These are phyloP conservation scores for Pterobdella sp. DNA, from an alignment of 2,888 invertebrate species.

Conservation along the genomic window DNA sequence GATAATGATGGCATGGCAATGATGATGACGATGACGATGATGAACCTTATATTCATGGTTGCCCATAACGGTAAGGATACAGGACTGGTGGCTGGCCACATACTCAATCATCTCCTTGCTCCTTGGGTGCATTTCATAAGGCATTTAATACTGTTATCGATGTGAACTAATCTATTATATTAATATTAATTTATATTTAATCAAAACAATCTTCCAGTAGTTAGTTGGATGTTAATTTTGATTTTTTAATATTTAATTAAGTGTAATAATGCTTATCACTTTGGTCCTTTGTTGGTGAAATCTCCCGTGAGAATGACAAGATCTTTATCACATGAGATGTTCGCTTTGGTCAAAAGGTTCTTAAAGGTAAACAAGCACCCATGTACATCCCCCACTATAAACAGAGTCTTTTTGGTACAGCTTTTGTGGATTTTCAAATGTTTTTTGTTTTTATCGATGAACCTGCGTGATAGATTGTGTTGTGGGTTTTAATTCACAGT, in stretches of 20 bases:
- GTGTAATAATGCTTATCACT: too few species aligned
- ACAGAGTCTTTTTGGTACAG: neutral
- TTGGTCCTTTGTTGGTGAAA: neutral
- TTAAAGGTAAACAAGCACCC: neutral
- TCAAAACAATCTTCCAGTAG: too few species aligned
- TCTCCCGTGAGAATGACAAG: conserved; percentile 5
- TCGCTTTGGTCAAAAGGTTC: neutral
- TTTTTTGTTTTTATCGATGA: conserved; percentile 6
- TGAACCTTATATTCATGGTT: conserved; percentile 5
- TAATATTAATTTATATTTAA: too few species aligned
- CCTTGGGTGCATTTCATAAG: too few species aligned
- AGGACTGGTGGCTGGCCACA: neutral
- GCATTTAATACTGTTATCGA: too few species aligned
- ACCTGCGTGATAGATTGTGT: neutral
- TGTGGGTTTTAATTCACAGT: too few species aligned
- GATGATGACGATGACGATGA: too few species aligned
- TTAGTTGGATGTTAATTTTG: too few species aligned
- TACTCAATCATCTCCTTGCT: neutral
- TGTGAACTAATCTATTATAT: too few species aligned
- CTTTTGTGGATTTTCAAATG: neutral
- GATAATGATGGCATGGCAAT: too few species aligned
- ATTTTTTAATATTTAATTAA: too few species aligned
- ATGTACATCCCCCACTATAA: neutral
- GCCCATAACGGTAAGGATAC: conserved; percentile 3
- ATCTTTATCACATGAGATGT: neutral